These are phyloP conservation scores for Cephus runcator DNA, from an alignment of 2,888 invertebrate species.

Conservation along the genomic window DNA sequence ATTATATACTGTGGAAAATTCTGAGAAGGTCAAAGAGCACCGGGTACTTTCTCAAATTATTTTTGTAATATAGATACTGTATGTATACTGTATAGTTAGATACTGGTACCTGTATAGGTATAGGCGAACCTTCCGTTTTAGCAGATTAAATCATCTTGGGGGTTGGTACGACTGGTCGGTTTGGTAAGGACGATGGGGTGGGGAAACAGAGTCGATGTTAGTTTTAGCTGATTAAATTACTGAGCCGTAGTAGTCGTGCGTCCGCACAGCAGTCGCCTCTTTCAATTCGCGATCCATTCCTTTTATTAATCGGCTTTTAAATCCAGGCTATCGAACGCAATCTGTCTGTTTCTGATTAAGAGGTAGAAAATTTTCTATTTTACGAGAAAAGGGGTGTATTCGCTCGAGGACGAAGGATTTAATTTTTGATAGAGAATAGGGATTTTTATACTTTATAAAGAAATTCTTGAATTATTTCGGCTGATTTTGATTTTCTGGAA, in stretches of 20 bases:
- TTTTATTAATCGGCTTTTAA: constrained; percentile 56
- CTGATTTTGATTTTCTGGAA: neutral
- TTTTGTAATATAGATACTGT: constrained; percentile 26
- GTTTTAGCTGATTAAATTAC: constrained; percentile 66
- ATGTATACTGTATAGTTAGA: neutral
- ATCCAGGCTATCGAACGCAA: neutral
- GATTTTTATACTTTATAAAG: neutral
- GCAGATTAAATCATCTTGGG: constrained; percentile 64
- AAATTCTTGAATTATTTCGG: neutral
- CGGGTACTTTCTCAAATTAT: constrained; percentile 52
- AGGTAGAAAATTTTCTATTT: neutral
- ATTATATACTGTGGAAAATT: neutral
- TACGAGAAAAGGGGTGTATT: neutral
- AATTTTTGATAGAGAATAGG: neutral
- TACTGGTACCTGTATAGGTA: constrained; percentile 41
- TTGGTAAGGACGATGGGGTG: constrained; percentile 31
- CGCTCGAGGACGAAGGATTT: neutral
- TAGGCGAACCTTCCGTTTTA: constrained; percentile 55
- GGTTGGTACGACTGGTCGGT: constrained; percentile 40
- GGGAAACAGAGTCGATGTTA: constrained; percentile 56
- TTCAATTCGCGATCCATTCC: constrained; percentile 57
- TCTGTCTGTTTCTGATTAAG: neutral
- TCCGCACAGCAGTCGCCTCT: constrained; percentile 50
- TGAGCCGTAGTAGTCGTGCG: constrained; percentile 60
- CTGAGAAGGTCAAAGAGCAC: neutral